Evolutionary conservation across 2,113 vertebrate genomes (phyloP).

Genomic region (Tyto alba): DNA sequence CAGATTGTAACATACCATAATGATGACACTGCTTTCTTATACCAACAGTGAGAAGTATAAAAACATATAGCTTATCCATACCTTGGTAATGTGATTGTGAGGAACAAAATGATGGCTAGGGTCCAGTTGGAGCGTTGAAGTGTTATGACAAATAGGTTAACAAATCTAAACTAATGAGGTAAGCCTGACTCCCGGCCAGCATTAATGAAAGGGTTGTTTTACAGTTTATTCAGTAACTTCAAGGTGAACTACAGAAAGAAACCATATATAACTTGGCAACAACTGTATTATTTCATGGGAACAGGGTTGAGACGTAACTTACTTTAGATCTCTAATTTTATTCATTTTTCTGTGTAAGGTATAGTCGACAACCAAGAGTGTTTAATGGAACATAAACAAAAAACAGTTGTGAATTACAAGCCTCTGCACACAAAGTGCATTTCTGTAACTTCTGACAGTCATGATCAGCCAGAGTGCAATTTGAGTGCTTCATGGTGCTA

Average conservation of each 20-base stretch:
- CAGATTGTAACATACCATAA: not conserved
- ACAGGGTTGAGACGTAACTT: not conserved
- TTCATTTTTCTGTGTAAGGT: not conserved
- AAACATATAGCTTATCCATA: not conserved
- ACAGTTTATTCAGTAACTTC: not conserved
- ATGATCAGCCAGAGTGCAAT: not conserved
- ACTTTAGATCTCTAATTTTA: not conserved
- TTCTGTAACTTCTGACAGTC: not conserved
- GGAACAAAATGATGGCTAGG: not conserved
- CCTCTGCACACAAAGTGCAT: not conserved
- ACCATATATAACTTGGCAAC: not conserved
- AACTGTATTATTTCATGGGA: constrained; percentile 8
- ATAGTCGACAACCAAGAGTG: not conserved
- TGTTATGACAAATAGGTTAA: constrained; percentile 54
- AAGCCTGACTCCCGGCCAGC: constrained; percentile 1
- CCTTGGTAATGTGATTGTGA: not conserved
- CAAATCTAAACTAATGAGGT: constrained; percentile 53
- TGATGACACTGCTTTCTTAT: not conserved
- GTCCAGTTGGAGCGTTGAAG: constrained; percentile 8
- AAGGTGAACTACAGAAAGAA: constrained; percentile 6
- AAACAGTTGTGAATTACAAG: not conserved
- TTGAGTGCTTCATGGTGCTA: not conserved
- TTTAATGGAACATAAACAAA: not conserved
- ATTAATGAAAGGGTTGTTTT: constrained; percentile 37
- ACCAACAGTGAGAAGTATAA: not conserved